Conservation (phyloP, 37 sponge, comb jelly and placozoan species). For the Beroe forskalii region DNA sequence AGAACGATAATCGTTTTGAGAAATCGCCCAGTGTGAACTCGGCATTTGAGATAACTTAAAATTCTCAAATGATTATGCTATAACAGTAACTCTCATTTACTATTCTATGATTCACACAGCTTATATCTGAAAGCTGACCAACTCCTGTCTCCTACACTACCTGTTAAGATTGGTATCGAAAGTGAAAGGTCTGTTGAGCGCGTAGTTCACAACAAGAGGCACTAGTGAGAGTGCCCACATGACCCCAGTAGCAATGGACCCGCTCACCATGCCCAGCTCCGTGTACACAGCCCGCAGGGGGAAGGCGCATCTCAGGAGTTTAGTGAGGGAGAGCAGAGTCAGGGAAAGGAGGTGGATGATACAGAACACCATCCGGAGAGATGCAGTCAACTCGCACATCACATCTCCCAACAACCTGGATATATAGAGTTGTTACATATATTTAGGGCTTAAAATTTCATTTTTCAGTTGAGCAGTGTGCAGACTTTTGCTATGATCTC, state of each 20-base stretch:
- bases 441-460: too few species aligned
- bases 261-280: not conserved
- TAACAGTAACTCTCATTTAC: too few species aligned
- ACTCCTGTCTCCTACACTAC: too few species aligned
- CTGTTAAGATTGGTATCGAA: constrained; percentile 16
- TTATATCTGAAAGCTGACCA: too few species aligned
- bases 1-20: too few species aligned
- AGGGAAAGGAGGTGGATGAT: constrained; percentile 32
- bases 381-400: not conserved
- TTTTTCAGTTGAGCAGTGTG: too few species aligned
- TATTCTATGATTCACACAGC: too few species aligned
- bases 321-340: not conserved
- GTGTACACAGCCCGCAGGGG: not conserved
- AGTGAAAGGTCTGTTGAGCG: not conserved
- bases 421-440: too few species aligned
- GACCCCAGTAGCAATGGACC: not conserved
- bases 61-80: too few species aligned
- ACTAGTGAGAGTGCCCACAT: constrained; percentile 20
- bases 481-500: too few species aligned
- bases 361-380: constrained; percentile 1
- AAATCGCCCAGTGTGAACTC: too few species aligned
- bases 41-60: too few species aligned
- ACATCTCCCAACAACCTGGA: not conserved
- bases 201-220: constrained; percentile 15
- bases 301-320: not conserved